A percentile compares a stretch with the other conserved stretches of the same genome.
These are phyloP conservation scores for Arvicola amphibius DNA, from an alignment of 2,797 vertebrate genomes.

Conservation along the genomic window DNA sequence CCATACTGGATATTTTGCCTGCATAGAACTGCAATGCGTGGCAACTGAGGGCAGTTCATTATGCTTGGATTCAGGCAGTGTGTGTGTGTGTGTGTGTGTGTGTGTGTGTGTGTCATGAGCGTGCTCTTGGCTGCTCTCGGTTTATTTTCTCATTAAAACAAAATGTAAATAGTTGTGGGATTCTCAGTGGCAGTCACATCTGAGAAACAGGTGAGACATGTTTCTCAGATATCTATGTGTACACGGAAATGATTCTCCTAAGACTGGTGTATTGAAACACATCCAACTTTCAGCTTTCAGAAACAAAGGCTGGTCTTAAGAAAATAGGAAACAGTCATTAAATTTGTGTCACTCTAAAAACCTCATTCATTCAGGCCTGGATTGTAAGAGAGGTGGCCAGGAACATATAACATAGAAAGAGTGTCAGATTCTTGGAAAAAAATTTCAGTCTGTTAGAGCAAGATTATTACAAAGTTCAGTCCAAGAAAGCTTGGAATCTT, in stretches of 20 bases:
- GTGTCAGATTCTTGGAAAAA: neutral
- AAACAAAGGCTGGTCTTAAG: neutral
- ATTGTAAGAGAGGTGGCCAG: neutral
- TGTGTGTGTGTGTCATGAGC: neutral
- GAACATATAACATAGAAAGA: neutral
- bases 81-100: too few species aligned
- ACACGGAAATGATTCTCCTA: neutral
- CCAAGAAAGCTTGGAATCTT: neutral
- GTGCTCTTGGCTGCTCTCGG: neutral
- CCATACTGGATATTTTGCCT: neutral
- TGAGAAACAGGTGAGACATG: neutral
- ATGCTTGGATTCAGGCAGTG: neutral
- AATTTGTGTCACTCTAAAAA: neutral
- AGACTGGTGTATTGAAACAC: neutral
- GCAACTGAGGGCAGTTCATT: neutral
- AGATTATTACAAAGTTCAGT: neutral
- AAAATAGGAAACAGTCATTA: neutral
- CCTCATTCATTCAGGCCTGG: neutral
- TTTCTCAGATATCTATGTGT: neutral
- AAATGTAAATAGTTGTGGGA: neutral
- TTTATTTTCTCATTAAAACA: conserved; percentile 10
- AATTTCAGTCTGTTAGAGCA: neutral
- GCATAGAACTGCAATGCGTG: neutral
- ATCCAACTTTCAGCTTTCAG: neutral
- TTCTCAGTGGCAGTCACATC: neutral